Evolutionary conservation across 1,140 invertebrate genomes (phyloP), one percentile per base, ranked within the genome.

Genomic region (Antheraea mylitta): DNA sequence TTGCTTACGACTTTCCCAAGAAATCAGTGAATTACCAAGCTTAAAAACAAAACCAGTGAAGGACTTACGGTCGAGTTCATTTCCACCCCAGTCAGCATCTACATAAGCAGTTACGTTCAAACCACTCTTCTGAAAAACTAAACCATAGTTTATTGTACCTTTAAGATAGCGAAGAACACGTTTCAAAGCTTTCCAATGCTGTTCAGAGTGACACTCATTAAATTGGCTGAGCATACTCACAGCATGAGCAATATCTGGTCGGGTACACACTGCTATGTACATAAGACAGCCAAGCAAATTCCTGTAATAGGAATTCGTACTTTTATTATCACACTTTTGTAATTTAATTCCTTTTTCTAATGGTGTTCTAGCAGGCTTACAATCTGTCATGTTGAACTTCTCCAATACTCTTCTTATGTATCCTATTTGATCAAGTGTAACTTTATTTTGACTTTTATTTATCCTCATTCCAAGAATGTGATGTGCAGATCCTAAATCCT

Each of bases 1-100:
- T 37, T 80, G 75, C 58, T 77, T 77, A 11, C 67, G 19, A 30
- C 67, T 73, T 58, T 74, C 70, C 73, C 75, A 77, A n/a, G 75
- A 75, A 13, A 74, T 59, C 10, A 45, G 19, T 37, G 63, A 66
- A 0, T 64, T 67, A 18, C 66, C 66, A 22, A 78, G 3, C 63
- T 64, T 76, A 69, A 75, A 80, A 0, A 73, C 62, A 64, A 65
- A 78, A 9, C 74, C 78, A 19, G 72, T 78, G 18, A 74, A 78
- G 8, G 76, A 78, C 8, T 38, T 65, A 9, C 71, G 48, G 59
- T 80, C 76, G 16, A 72, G 53, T 78, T 72, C 22, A 30, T 30
- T 30, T 30, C 22, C 22, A 30, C 22, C 22, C 22, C 22, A 30
- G 22, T 30, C 22, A 16, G 74, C 74, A 73, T 78, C 76, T 13